These are phyloP conservation scores for Baccha elongata DNA, from an alignment of 2,888 invertebrate species.

Conservation along the genomic window DNA sequence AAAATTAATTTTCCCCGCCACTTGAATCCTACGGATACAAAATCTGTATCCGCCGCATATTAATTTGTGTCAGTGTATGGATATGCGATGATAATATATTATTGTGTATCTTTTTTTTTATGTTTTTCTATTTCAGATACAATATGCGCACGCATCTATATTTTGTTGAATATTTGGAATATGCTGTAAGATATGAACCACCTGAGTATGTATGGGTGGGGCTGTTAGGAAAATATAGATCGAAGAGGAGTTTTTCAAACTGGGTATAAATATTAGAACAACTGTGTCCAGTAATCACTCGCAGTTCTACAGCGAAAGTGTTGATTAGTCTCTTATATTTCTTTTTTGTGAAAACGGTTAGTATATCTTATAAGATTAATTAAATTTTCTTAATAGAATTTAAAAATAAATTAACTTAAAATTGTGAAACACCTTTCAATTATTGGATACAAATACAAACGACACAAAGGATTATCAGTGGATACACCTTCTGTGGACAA, in stretches of 20 bases:
- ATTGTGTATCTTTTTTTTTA: constrained; percentile 14
- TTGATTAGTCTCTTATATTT: constrained; percentile 81
- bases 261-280: constrained; percentile 82
- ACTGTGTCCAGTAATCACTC: constrained; percentile 82
- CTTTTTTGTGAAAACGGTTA: constrained; percentile 79
- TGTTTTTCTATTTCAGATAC: constrained; percentile 66
- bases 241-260: constrained; percentile 64
- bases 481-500: constrained; percentile 69
- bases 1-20: constrained; percentile 71
- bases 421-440: constrained; percentile 39
- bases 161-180: constrained; percentile 18
- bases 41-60: constrained; percentile 68
- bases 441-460: constrained; percentile 62
- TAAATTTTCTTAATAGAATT: constrained; percentile 17
- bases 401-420: constrained; percentile 46
- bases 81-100: constrained; percentile 16
- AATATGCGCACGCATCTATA: constrained; percentile 59
- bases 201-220: constrained; percentile 57
- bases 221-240: constrained; percentile 69
- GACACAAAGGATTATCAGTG: constrained; percentile 74
- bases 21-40: constrained; percentile 76
- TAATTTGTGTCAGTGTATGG: constrained; percentile 60
- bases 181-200: constrained; percentile 50
- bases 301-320: constrained; percentile 83
- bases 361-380: constrained; percentile 72